Base-by-base conservation (phyloP, 2,113 vertebrate species). In the Okapia johnstoni region DNA sequence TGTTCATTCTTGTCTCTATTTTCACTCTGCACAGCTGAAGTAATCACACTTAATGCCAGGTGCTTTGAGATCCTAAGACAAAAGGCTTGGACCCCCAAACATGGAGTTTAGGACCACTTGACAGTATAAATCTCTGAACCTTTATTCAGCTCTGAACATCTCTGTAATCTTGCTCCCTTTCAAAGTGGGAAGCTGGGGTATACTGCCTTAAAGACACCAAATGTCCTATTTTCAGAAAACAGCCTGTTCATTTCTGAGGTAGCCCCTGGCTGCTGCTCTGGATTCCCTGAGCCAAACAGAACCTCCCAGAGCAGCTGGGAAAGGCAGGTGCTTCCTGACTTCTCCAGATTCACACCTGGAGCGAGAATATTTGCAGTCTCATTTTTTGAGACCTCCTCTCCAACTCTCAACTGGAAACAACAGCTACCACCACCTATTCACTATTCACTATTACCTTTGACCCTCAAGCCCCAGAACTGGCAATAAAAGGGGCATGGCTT, bases 191-290 rank as follows among this genome's bases (percentile, higher is more conserved):
- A 97, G 36, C 70, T 91, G 23, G 50, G 54, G 58, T 73, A 63
- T 4, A n/a, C 61, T 89, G 55, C 61, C 60, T 97, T 94, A 93
- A 94, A 93, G 94, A 88, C 10, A 95, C 61, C 94, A 95, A 94
- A 93, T 90, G 77, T 89, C 94, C 86, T 93, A 66, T 96, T 98
- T 98, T 97, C 94, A 92, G 86, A 96, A 96, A 96, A 92, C 80
- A 96, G 93, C 84, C 93, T 97, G 85, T 33, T 96, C 7, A 2
- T 90, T 90, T 95, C 86, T 60, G 26, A 97, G 79, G 58, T 93
- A 87, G 89, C 63, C 80, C 30, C 95, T 96, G 92, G 89, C 83
- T 96, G 89, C 89, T 52, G 55, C 52, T 94, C 73, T 58, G 52
- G 89, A 58, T 63, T 97, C 80, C 57, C 87, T 9, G 89, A 97